Evolutionary conservation across 2,888 invertebrate genomes (phyloP).

Genomic region (Harpalus rubripes): DNA sequence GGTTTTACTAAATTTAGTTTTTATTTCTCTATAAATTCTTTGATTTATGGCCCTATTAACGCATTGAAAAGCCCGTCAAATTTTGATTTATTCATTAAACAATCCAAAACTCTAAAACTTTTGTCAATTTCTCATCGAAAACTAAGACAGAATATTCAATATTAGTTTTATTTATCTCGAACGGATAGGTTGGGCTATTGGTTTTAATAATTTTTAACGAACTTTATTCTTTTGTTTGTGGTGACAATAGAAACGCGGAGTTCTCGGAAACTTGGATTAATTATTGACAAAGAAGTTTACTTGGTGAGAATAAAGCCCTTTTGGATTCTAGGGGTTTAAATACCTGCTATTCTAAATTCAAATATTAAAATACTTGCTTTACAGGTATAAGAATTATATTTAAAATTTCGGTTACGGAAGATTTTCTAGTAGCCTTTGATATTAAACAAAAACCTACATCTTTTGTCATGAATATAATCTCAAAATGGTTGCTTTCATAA

Average conservation of each 20-base stretch:
- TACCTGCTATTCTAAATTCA: too few species aligned
- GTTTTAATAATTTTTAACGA: slow-evolving; percentile 57
- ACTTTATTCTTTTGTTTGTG: slow-evolving; percentile 35
- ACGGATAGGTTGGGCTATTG: slow-evolving; percentile 48
- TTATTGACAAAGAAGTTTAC: slow-evolving; percentile 42
- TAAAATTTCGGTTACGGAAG: too few species aligned
- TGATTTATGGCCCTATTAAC: slow-evolving; percentile 9
- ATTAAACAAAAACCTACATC: too few species aligned
- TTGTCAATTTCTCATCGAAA: slow-evolving; percentile 10
- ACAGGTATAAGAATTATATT: too few species aligned
- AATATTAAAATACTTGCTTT: too few species aligned
- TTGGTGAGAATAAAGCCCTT: neutral
- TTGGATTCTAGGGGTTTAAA: neutral
- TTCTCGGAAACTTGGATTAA: slow-evolving; percentile 47
- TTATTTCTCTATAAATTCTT: slow-evolving; percentile 15
- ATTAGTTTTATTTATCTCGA: slow-evolving; percentile 32
- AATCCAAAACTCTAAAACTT: neutral
- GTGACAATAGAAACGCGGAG: slow-evolving; percentile 45
- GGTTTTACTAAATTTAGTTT: slow-evolving; percentile 45
- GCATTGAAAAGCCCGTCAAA: neutral
- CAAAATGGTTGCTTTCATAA: too few species aligned
- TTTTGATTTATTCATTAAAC: slow-evolving; percentile 28
- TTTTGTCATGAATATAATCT: too few species aligned
- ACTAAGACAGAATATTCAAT: slow-evolving; percentile 37
- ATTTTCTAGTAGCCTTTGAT: too few species aligned